Conservation (phyloP, 2,888 invertebrate genomes). For the Leptinotarsa juncta region DNA sequence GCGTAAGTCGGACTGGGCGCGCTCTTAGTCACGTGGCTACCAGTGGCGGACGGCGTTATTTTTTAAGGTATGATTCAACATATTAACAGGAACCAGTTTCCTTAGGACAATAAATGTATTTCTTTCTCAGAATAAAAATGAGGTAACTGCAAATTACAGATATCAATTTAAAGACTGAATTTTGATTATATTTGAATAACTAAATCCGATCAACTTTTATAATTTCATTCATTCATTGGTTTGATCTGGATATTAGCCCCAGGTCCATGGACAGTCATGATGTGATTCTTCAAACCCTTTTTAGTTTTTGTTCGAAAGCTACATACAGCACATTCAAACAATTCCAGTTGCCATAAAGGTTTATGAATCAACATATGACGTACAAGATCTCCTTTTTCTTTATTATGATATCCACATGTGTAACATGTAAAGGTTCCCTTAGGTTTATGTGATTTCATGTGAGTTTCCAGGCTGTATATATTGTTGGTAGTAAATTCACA, state of each 20-base stretch:
- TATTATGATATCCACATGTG: neutral
- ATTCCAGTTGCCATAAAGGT: neutral
- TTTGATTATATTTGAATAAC: no score
- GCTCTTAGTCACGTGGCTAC: no score
- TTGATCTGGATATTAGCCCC: neutral
- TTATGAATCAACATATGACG: slow-evolving; percentile 13
- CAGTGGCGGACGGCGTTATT: no score
- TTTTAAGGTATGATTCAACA: no score
- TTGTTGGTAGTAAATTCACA: slow-evolving; percentile 26
- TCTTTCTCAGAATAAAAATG: no score
- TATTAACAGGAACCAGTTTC: no score
- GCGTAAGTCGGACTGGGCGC: no score
- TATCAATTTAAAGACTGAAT: no score
- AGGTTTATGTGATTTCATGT: slow-evolving; percentile 18
- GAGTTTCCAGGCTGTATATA: slow-evolving; percentile 22
- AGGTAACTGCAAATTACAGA: no score
- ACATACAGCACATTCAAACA: slow-evolving; percentile 3
- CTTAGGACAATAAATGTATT: no score
- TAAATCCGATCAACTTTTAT: no score
- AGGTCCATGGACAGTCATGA: neutral
- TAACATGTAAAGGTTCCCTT: neutral
- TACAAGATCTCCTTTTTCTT: neutral
- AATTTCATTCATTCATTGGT: neutral
- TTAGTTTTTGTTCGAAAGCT: slow-evolving; percentile 8
- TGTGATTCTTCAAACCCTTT: neutral